These are phyloP conservation scores for Heteropelma amictum DNA, from an alignment of 2,888 invertebrate genomes.

Conservation along the genomic window DNA sequence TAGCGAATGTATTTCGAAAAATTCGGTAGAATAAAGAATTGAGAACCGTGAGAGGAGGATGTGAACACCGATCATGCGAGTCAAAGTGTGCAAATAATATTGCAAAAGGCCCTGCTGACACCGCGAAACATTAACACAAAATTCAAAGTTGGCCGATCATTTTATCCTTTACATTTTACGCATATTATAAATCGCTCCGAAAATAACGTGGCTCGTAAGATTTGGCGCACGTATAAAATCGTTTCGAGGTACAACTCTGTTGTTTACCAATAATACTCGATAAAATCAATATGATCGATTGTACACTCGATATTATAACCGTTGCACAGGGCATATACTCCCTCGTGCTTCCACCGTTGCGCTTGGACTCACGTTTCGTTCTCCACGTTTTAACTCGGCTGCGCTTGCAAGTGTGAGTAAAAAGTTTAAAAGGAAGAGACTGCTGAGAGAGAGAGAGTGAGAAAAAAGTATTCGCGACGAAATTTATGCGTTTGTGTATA, in stretches of 20 bases:
- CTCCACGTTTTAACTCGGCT: no score
- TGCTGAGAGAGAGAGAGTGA: slow-evolving; percentile 17
- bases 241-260: no score
- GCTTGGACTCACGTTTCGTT: no score
- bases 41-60: slow-evolving; percentile 53
- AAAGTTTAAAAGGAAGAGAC: no score
- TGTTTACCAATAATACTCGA: no score
- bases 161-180: background rate
- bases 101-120: slow-evolving; percentile 71
- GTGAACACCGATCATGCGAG: slow-evolving; percentile 62
- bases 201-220: no score
- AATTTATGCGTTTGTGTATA: slow-evolving; percentile 73
- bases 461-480: slow-evolving; percentile 40
- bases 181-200: background rate
- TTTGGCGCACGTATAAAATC: no score
- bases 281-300: no score
- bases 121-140: slow-evolving; percentile 71
- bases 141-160: slow-evolving; percentile 65
- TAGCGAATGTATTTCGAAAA: slow-evolving; percentile 10
- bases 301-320: no score
- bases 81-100: slow-evolving; percentile 73
- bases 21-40: slow-evolving; percentile 23
- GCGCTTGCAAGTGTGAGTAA: no score
- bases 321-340: no score
- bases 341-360: no score